phyloP scores from a whole-genome alignment of 1,140 invertebrate species.

The Brachionus rubens region DNA sequence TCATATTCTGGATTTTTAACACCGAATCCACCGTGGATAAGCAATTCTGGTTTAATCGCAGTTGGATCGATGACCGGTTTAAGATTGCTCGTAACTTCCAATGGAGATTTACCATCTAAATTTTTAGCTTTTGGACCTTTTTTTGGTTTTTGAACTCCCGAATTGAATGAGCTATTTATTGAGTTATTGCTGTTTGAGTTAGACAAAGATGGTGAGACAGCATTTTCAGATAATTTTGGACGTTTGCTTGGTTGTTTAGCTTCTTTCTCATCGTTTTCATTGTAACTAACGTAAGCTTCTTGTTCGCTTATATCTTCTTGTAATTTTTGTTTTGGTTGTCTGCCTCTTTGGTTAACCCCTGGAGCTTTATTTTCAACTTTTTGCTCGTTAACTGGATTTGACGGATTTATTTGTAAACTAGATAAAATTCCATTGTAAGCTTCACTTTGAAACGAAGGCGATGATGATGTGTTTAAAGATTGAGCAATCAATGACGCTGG shows the following conservation, averaged over 20 bases:
- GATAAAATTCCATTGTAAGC: background rate
- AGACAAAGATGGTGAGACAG: background rate
- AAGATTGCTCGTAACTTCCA: background rate
- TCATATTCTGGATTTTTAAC: slow-evolving; percentile 81
- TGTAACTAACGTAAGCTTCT: slow-evolving; percentile 1
- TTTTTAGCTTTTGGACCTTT: background rate
- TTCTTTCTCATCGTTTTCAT: slow-evolving; percentile 30
- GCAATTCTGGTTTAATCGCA: slow-evolving; percentile 56
- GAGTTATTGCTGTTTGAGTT: slow-evolving; percentile 28
- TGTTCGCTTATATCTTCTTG: background rate
- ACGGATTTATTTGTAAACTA: background rate
- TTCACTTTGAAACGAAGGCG: background rate
- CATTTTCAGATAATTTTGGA: background rate
- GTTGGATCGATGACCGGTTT: background rate
- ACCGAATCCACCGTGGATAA: slow-evolving; percentile 96
- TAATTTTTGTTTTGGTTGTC: slow-evolving; percentile 22
- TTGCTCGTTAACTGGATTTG: background rate
- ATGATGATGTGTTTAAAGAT: background rate
- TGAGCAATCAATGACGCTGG: background rate
- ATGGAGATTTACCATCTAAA: background rate
- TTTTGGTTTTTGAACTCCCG: background rate
- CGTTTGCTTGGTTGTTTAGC: background rate
- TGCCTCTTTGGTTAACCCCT: background rate
- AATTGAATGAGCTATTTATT: background rate
- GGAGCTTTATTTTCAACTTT: background rate